These are phyloP conservation scores for Eulithis testata DNA, from an alignment of 2,888 invertebrate genomes.

Conservation along the genomic window DNA sequence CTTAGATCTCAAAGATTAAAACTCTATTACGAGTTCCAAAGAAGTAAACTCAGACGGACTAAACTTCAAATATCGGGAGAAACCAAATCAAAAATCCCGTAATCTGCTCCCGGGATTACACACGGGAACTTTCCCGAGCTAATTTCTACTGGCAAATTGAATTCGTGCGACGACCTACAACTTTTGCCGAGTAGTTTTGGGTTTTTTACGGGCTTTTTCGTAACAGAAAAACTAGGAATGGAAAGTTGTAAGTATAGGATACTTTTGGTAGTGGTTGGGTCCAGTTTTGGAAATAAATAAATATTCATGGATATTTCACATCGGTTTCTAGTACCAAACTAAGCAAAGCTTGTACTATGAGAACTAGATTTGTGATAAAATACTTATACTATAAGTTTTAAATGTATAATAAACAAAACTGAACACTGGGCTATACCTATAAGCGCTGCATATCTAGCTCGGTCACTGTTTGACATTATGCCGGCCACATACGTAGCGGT, in stretches of 20 bases:
- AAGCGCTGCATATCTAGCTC: too few relatives aligned
- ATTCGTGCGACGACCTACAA: constrained; percentile 48
- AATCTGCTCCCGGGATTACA: constrained; percentile 49
- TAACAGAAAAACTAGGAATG: constrained; percentile 12
- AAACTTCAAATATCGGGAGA: constrained; percentile 41
- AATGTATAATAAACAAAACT: too few relatives aligned
- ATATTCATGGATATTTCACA: too few relatives aligned
- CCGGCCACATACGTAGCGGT: too few relatives aligned
- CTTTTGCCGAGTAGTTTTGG: constrained; percentile 32
- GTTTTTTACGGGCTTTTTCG: constrained; percentile 39
- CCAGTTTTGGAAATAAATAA: neutral
- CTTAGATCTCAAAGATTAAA: constrained; percentile 12
- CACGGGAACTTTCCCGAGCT: constrained; percentile 51
- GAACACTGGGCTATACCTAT: too few relatives aligned
- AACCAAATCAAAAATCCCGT: constrained; percentile 43
- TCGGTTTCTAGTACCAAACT: too few relatives aligned
- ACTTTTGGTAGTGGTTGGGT: neutral
- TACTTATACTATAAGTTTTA: too few relatives aligned
- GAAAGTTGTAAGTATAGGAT: neutral
- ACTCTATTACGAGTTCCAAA: constrained; percentile 17
- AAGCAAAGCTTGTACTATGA: too few relatives aligned
- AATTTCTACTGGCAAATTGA: constrained; percentile 58
- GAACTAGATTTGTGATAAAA: too few relatives aligned
- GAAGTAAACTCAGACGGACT: constrained; percentile 26
- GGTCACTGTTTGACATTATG: too few relatives aligned